These are phyloP conservation scores for Cephalopholis sonnerati DNA, from an alignment of 2,113 vertebrate species.

Conservation along the genomic window DNA sequence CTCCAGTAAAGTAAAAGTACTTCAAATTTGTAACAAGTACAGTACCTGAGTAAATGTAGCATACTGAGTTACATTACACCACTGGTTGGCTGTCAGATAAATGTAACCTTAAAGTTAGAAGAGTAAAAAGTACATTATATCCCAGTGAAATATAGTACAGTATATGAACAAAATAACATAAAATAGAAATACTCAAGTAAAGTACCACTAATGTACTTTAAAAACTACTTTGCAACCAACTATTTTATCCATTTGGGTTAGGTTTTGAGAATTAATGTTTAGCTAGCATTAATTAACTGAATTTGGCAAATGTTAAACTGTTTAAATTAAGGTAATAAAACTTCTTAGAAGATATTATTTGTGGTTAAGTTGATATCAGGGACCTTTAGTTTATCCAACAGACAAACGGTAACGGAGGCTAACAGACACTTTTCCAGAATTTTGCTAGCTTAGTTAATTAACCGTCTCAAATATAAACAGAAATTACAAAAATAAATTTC, in stretches of 20 bases:
- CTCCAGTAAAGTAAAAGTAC: too few relatives aligned
- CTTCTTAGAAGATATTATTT: constrained; percentile 8
- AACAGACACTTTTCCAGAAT: background rate
- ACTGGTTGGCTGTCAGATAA: too few relatives aligned
- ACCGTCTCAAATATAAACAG: background rate
- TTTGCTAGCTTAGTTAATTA: background rate
- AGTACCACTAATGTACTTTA: background rate
- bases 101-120: too few relatives aligned
- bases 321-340: constrained; percentile 5
- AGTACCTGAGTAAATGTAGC: too few relatives aligned
- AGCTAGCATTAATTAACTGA: background rate
- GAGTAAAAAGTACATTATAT: background rate
- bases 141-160: background rate
- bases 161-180: background rate
- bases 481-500: background rate
- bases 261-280: constrained; percentile 5
- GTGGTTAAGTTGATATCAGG: too few relatives aligned
- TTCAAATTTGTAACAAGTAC: too few relatives aligned
- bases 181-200: background rate
- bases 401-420: background rate
- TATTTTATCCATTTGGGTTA: background rate
- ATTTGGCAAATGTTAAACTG: constrained; percentile 20
- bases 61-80: too few relatives aligned
- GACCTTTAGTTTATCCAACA: background rate
- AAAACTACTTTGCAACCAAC: background rate